phyloP scores from a whole-genome alignment of 2,888 invertebrate species.

The Mantis religiosa region DNA sequence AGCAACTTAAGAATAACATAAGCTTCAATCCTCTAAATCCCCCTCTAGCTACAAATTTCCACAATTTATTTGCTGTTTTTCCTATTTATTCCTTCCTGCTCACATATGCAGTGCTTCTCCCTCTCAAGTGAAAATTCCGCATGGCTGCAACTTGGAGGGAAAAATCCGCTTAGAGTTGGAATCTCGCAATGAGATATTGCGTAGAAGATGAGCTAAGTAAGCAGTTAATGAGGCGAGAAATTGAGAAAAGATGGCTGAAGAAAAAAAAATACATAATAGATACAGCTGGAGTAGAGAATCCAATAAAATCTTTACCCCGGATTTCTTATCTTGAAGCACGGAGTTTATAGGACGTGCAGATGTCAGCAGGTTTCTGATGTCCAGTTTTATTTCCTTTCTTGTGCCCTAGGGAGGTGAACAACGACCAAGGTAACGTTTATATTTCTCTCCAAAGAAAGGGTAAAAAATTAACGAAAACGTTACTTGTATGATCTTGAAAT shows the following conservation, averaged over 20 bases:
- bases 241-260: neutral
- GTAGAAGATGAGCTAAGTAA: neutral
- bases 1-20: neutral
- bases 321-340: neutral
- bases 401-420: no score
- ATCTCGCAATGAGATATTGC: neutral
- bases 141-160: neutral
- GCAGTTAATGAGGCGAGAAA: neutral
- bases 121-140: neutral
- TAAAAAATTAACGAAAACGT: no score
- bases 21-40: neutral
- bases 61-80: neutral
- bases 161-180: neutral
- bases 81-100: neutral
- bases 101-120: neutral
- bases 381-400: neutral
- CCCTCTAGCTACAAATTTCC: neutral
- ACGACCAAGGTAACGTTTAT: no score
- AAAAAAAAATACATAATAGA: neutral
- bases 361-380: neutral
- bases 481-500: no score
- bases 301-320: neutral
- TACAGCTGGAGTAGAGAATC: neutral
- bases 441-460: no score
- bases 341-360: neutral